These are phyloP conservation scores for Macrochelys suwanniensis DNA, from an alignment of 2,797 vertebrate species.

Conservation along the genomic window DNA sequence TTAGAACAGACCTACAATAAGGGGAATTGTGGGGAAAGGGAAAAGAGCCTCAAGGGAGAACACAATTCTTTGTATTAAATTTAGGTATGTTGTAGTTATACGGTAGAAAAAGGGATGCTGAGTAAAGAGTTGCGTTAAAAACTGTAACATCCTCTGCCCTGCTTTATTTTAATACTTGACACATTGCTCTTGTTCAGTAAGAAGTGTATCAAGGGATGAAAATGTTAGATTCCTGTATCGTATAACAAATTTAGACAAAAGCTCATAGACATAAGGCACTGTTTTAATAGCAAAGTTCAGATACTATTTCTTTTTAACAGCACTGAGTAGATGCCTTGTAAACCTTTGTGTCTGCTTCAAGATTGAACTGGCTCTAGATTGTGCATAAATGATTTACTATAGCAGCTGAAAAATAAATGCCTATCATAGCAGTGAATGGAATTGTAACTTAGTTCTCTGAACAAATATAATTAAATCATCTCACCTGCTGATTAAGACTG, in stretches of 20 bases:
- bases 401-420: constrained; percentile 12
- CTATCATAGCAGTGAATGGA: neutral
- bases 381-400: neutral
- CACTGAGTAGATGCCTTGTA: neutral
- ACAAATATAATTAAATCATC: neutral
- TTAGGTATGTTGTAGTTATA: too few relatives aligned
- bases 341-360: neutral
- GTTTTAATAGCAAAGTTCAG: neutral
- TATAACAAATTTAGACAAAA: neutral
- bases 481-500: neutral
- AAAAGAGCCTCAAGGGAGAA: too few relatives aligned
- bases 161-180: neutral
- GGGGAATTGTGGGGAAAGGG: too few relatives aligned
- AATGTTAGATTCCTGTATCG: neutral
- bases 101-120: neutral
- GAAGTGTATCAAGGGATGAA: neutral
- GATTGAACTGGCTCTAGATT: neutral
- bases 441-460: neutral
- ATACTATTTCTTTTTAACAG: neutral
- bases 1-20: too few relatives aligned
- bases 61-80: too few relatives aligned
- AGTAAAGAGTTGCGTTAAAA: neutral
- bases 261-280: neutral
- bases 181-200: neutral
- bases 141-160: neutral